Conservation (phyloP, 2,113 vertebrate genomes). For the Urocynchramus pylzowi region DNA sequence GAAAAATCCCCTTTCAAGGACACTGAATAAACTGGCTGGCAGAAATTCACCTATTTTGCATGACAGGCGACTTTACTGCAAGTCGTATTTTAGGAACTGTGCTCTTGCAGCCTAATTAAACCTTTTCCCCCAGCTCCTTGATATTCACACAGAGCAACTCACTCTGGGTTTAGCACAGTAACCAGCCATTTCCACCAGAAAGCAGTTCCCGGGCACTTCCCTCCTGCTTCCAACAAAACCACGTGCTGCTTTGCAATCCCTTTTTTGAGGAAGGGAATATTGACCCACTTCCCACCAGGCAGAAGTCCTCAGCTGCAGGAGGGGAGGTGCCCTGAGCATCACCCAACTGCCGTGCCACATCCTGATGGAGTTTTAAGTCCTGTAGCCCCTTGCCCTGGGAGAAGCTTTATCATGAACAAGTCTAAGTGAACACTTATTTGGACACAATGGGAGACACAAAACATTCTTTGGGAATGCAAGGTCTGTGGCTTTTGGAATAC, state of each 20-base stretch:
- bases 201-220: not conserved
- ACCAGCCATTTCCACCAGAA: not conserved
- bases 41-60: slow-evolving; percentile 64
- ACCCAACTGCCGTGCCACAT: accelerated
- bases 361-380: not conserved
- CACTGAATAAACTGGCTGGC: slow-evolving; percentile 46
- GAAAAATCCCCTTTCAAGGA: slow-evolving; percentile 68
- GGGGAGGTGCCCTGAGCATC: not conserved
- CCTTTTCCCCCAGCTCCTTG: slow-evolving; percentile 21
- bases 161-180: not conserved
- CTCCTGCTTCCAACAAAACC: not conserved
- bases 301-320: not conserved
- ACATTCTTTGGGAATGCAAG: not conserved
- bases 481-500: not conserved
- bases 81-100: not conserved
- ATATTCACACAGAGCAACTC: not conserved
- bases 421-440: accelerated
- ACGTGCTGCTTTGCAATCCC: not conserved
- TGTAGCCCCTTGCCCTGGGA: not conserved
- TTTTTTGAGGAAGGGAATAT: not conserved
- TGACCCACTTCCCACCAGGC: not conserved
- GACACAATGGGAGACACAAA: not conserved
- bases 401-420: not conserved
- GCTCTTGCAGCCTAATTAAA: slow-evolving; percentile 19
- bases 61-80: slow-evolving; percentile 3